A percentile compares a stretch with the other conserved stretches of the same genome.
Evolutionary conservation across 1,140 invertebrate species (phyloP).

Genomic region (Papilio polytes): DNA sequence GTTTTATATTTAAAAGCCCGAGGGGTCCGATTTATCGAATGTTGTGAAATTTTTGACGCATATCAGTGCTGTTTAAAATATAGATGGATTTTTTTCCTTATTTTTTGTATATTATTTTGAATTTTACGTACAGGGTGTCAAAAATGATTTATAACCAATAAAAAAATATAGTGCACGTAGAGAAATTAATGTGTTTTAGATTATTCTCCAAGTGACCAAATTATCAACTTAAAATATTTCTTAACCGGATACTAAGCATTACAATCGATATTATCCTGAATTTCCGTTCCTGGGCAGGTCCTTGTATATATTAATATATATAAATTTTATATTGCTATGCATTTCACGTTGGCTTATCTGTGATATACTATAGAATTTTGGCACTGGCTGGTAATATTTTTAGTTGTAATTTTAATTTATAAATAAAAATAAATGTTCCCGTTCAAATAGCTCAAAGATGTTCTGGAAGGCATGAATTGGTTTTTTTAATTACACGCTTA

Average conservation of each 20-base stretch:
- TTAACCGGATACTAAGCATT: slow-evolving; percentile 27
- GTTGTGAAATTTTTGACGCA: slow-evolving; percentile 70
- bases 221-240: slow-evolving; percentile 33
- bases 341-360: slow-evolving; percentile 79
- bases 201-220: slow-evolving; percentile 79
- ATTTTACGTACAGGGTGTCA: slow-evolving; percentile 53
- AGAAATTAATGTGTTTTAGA: slow-evolving; percentile 44
- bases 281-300: slow-evolving; percentile 41
- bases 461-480: slow-evolving; percentile 32
- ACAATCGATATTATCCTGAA: slow-evolving; percentile 23
- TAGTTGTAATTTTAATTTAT: slow-evolving; percentile 37
- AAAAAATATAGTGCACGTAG: slow-evolving; percentile 44
- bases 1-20: slow-evolving; percentile 48
- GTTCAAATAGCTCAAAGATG: slow-evolving; percentile 5
- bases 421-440: neutral
- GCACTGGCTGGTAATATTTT: slow-evolving; percentile 53
- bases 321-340: slow-evolving; percentile 61
- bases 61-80: slow-evolving; percentile 67
- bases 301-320: slow-evolving; percentile 47
- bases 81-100: slow-evolving; percentile 50
- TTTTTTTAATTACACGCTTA: slow-evolving; percentile 30
- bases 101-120: slow-evolving; percentile 57
- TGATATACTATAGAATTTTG: slow-evolving; percentile 75
- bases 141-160: slow-evolving; percentile 45
- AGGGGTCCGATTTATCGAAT: slow-evolving; percentile 55